phyloP scores from a whole-genome alignment of 2,888 invertebrate species.

The Athripsodes cinereus region DNA sequence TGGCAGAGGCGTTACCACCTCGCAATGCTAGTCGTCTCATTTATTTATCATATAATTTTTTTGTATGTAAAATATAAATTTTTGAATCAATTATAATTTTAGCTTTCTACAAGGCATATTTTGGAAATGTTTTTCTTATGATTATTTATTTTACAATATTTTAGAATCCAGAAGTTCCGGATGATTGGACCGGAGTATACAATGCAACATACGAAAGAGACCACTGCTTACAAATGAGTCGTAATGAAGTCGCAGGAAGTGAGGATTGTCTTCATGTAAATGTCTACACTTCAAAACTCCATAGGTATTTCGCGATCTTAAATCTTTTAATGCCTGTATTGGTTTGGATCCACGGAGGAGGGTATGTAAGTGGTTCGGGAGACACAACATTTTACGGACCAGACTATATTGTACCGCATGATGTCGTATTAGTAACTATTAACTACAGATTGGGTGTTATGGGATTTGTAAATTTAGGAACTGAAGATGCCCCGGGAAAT shows the following conservation, averaged over 20 bases:
- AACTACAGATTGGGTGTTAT: constrained; percentile 25
- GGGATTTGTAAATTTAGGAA: constrained; percentile 21
- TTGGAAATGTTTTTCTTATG: no score
- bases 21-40: no score
- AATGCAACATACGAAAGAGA: constrained; percentile 18
- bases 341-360: constrained; percentile 26
- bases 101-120: no score
- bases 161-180: constrained; percentile 20
- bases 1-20: no score
- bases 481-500: constrained; percentile 22
- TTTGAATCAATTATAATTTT: no score
- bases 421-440: constrained; percentile 20
- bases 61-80: neutral
- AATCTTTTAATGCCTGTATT: constrained; percentile 19
- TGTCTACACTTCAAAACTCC: constrained; percentile 54
- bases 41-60: no score
- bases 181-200: constrained; percentile 10
- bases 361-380: constrained; percentile 22
- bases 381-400: constrained; percentile 17
- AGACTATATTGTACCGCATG: constrained; percentile 17
- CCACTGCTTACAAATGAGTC: constrained; percentile 16
- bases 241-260: constrained; percentile 34
- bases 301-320: neutral
- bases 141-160: neutral
- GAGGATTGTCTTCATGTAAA: constrained; percentile 77